Base-by-base conservation (phyloP, 2,888 invertebrate genomes). In the Sialis fuliginosa region DNA sequence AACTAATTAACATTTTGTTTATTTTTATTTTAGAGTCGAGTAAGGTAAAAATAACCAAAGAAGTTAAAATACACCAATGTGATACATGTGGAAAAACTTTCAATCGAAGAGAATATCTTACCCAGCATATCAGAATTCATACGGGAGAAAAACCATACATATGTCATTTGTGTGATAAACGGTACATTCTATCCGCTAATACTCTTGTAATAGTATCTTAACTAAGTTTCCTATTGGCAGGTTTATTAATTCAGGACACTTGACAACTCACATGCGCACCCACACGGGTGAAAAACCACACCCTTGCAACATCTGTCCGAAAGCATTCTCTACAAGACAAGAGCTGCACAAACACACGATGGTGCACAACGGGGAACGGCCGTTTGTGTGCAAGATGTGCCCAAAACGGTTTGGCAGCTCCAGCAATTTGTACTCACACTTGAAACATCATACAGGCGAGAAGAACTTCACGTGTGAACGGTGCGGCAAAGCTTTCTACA, bases 71-170 rank as follows among this genome's bases (percentile, higher is more conserved):
- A 22, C 62, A 62, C 51, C 58, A 61, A 33, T 64, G 64, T 52
- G 61, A 64, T 50, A 58, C 62, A 34, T 64, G 64, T 49, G 60
- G 60, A 7, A 63, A 62, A 54, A 59, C 58, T 32, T 64, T 64
- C 52, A 61, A 60, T 48, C 54, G 63, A 45, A 55, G 62, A 46
- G 59, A 59, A 50, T 58, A 59, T 51, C 52, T 60, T 43, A 60
- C 58, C 12, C 59, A 60, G 47, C 59, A 60, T 48, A 60, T 58
- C 45, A 50, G 60, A 35, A 59, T 59, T 44, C 60, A 60, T 47
- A 60, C 60, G 35, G 59, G 58, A 22, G 59, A 60, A 48, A 58
- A 59, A 49, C 60, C 60, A 5, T 60, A 60, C 47, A 53, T 52
- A 40, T 60, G 60, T 46, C 58, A 60, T 51, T 48, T 60, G 31